Conservation (phyloP, 2,888 invertebrate genomes). For the Rhingia rostrata region DNA sequence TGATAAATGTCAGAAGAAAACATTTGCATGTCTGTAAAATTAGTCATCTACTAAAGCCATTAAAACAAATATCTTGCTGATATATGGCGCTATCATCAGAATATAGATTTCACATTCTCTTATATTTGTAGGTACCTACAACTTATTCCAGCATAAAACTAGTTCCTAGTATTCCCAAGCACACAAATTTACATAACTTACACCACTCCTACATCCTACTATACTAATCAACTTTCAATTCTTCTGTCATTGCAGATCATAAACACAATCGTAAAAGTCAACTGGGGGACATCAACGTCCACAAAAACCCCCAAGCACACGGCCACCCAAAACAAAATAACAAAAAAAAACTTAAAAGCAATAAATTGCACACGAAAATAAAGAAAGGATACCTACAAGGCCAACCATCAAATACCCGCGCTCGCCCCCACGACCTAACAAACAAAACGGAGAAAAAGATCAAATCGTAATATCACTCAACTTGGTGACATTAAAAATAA, state of each 20-base stretch:
- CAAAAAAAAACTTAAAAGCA: conserved; percentile 31
- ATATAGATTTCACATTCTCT: conserved; percentile 1
- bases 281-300: conserved; percentile 57
- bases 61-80: neutral
- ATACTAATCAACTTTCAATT: conserved; percentile 70
- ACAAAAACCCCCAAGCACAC: conserved; percentile 42
- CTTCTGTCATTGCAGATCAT: conserved; percentile 72
- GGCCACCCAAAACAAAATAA: conserved; percentile 10
- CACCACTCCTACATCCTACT: conserved; percentile 19
- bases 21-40: no score
- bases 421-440: conserved; percentile 3
- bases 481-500: conserved; percentile 74
- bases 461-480: conserved; percentile 73
- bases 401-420: conserved; percentile 36
- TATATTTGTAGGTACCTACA: conserved; percentile 6
- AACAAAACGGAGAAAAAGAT: conserved; percentile 25
- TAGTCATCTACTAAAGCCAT: no score
- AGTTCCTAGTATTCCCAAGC: conserved; percentile 47
- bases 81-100: neutral
- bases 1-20: no score
- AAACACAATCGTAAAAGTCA: conserved; percentile 71
- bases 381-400: conserved; percentile 62
- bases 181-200: conserved; percentile 36
- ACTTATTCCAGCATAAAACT: conserved; percentile 52
- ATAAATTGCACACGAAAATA: conserved; percentile 60